These are phyloP conservation scores for Cosmorhoe ocellata DNA, from an alignment of 2,888 invertebrate genomes.

Conservation along the genomic window DNA sequence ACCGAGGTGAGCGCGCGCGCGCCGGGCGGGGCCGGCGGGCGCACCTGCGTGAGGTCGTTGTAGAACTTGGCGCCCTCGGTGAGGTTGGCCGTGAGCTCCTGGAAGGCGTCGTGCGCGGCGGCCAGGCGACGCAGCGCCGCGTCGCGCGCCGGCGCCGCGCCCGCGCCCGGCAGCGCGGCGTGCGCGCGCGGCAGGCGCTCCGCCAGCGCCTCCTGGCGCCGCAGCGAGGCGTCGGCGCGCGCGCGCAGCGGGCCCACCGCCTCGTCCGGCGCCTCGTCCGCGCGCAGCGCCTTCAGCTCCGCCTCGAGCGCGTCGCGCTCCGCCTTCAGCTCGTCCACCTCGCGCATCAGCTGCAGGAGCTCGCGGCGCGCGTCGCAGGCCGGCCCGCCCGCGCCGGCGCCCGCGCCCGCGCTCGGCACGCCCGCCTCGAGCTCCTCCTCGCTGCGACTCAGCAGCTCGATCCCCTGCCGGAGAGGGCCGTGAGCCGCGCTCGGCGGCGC, in stretches of 20 bases:
- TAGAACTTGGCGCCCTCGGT: conserved; percentile 98
- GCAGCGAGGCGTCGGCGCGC: conserved; percentile 55
- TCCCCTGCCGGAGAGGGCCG: conserved; percentile 81
- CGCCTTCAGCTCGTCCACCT: conserved; percentile 89
- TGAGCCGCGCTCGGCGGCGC: too few species aligned
- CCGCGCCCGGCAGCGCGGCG: conserved; percentile 79
- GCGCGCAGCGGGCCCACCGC: conserved; percentile 83
- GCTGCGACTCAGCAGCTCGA: conserved; percentile 90
- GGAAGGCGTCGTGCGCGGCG: conserved; percentile 95
- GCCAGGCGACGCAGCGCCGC: conserved; percentile 92
- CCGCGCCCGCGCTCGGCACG: conserved; percentile 85
- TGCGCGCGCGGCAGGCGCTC: conserved; percentile 66
- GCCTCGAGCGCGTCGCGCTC: conserved; percentile 49
- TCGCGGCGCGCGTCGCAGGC: conserved; percentile 81
- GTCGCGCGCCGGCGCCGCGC: conserved; percentile 86
- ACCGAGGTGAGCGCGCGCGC: neutral
- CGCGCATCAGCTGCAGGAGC: conserved; percentile 87
- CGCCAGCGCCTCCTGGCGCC: conserved; percentile 51
- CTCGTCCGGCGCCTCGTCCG: conserved; percentile 84
- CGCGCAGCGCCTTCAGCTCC: conserved; percentile 94
- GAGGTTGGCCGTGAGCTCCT: conserved; percentile 94
- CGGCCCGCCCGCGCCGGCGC: conserved; percentile 52
- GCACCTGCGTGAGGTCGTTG: conserved; percentile 93
- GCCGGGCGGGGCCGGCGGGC: conserved; percentile 19
- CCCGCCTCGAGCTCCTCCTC: conserved; percentile 86